Evolutionary conservation across 92 coral and sea anemone genomes (phyloP), one percentile per base, ranked within the genome.

Genomic region (Scolanthus callimorphus): DNA sequence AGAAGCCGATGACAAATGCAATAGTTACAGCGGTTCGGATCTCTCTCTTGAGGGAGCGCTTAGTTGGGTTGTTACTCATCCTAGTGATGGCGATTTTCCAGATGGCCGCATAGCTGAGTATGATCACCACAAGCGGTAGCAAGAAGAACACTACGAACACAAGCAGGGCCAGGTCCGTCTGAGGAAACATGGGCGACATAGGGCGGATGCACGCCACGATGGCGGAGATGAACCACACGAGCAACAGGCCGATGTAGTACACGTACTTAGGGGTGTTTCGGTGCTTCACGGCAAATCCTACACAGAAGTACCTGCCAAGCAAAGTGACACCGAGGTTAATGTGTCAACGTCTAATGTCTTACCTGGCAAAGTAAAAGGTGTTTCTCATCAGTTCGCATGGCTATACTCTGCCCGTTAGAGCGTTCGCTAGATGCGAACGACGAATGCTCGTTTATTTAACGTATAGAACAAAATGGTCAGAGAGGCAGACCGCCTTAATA

Each of bases 281-380:
- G 49, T 81, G 95, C 43, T 73, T 86, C 25, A 86, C 76, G 10
- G 95, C 95, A 89, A 89, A 86, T 1, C 89, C 95, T 6, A 86
- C 95, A 28, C 95, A 86, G 50, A 86, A 86, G 26, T 86, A 86
- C 3, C 95, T 50, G 60, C 81, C 95, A 31, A 85, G 80, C 2
- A 88, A 85, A 11, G 89, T 76, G 11, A 85, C 72, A 20, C 95
- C 95, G 1, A n/a, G n/a, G n/a, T n/a, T n/a, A n/a, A n/a, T n/a
- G n/a, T n/a, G n/a, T n/a, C n/a, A n/a, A n/a, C n/a, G n/a, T n/a
- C n/a, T n/a, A n/a, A n/a, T n/a, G n/a, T n/a, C n/a, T n/a, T n/a
- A n/a, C n/a, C n/a, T n/a, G n/a, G n/a, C n/a, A n/a, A n/a, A n/a
- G n/a, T n/a, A n/a, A n/a, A n/a, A n/a, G n/a, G n/a, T n/a, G n/a